Conservation (phyloP, 1,140 invertebrate species). For the Odontomachus brunneus region DNA sequence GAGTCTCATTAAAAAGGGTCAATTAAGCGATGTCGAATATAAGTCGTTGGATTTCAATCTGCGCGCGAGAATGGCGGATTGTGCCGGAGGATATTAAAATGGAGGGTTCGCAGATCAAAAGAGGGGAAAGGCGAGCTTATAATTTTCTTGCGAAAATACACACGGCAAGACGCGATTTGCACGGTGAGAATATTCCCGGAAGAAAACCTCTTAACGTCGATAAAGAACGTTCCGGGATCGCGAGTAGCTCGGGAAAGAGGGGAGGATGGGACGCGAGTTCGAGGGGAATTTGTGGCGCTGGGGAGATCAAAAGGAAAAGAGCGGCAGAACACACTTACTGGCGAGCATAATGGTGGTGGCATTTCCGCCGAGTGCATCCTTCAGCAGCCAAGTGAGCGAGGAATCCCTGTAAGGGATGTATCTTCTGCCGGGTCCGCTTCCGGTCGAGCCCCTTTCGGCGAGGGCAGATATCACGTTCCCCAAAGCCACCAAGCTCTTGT, state of each 20-base stretch:
- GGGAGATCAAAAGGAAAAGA: conserved; percentile 66
- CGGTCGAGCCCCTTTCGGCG: conserved; percentile 86
- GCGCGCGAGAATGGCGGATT: conserved; percentile 4
- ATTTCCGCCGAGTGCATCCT: conserved; percentile 89
- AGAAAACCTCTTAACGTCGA: conserved; percentile 45
- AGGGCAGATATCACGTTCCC: conserved; percentile 92
- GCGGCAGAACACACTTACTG: conserved; percentile 83
- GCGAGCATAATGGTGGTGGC: conserved; percentile 89
- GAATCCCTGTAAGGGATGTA: conserved; percentile 92
- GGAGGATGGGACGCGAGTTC: background rate
- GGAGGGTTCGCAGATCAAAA: conserved; percentile 39
- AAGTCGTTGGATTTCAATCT: conserved; percentile 28
- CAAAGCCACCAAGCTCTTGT: conserved; percentile 92
- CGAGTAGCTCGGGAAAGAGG: background rate
- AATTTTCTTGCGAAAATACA: conserved; percentile 55
- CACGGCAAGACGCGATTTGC: conserved; percentile 44
- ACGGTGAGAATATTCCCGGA: conserved; percentile 21
- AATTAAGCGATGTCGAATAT: conserved; percentile 42
- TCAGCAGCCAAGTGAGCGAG: conserved; percentile 90
- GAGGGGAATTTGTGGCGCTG: conserved; percentile 1
- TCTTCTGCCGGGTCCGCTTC: conserved; percentile 80
- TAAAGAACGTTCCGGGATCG: conserved; percentile 35
- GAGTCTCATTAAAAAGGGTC: conserved; percentile 25
- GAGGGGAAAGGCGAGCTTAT: conserved; percentile 44
- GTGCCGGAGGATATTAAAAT: conserved; percentile 45